Base-by-base conservation (phyloP, 2,113 vertebrate species). In the Nyctibius bracteatus region DNA sequence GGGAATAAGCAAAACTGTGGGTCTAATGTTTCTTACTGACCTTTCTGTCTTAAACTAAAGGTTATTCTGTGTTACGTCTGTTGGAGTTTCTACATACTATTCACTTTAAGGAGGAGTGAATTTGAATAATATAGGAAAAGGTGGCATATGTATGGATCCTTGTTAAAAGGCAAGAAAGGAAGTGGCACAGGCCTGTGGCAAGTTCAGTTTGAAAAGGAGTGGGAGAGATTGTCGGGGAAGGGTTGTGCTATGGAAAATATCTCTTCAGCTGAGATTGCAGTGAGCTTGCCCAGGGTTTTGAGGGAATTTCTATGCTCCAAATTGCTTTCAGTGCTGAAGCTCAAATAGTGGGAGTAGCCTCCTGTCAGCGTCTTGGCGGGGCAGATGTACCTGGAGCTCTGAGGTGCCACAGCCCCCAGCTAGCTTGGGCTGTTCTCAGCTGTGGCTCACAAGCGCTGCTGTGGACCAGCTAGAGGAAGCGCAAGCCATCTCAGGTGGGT, bases 371-470 rank as follows among this genome's bases (percentile, higher is more conserved):
- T n/a, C 73, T 67, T 39, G 58, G 11, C 62, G 71, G 54, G 61
- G 19, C 22, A 52, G 37, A n/a, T 18, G 28, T 8, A 67, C 6
- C 8, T 27, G 66, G 46, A 87, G 19, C 37, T 71, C 30, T n/a
- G 24, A 61, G 44, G 14, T 74, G 41, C 51, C 46, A 37, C 66
- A 70, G 43, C 15, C 15, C 43, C 4, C 28, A 44, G 21, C 20
- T 54, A 33, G 16, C n/a, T 37, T 39, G n/a, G 44, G 11, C 35
- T 0, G 0, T 47, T 52, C 54, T 35, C 31, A 13, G 39, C 81
- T 43, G 37, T 0, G 0, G 35, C 54, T 87, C 4, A 0, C 41
- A 14, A 28, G 31, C 27, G 1, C 23, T 43, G 31, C 30, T 63
- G 9, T 43, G 49, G 51, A 63, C 46, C 25, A 41, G 28, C 46